Percentiles rank a stretch among this genome's conserved stretches.
Evolutionary conservation across 2,797 vertebrate genomes (phyloP).

Genomic region (Cheirogaleus major): DNA sequence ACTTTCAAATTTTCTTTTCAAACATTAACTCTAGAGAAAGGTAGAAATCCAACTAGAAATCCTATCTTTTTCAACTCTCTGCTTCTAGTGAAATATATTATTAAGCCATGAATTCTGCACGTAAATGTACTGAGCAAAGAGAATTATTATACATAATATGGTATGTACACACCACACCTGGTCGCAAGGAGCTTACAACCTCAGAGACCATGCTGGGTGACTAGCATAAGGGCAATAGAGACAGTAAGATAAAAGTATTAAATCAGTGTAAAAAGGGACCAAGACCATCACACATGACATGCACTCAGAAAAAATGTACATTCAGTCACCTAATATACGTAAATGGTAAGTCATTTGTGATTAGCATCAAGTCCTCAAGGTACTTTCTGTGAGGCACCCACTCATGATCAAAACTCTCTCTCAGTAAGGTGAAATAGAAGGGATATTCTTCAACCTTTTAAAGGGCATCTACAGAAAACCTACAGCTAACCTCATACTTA

Average conservation of each 20-base stretch:
- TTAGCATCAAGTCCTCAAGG: background rate
- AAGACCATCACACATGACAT: background rate
- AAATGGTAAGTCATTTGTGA: background rate
- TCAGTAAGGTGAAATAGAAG: background rate
- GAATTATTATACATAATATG: background rate
- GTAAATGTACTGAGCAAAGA: background rate
- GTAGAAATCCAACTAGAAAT: slow-evolving; percentile 28
- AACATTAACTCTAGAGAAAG: slow-evolving; percentile 33
- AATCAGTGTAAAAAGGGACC: background rate
- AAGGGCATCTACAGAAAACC: background rate
- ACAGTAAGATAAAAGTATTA: background rate
- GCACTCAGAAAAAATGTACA: background rate
- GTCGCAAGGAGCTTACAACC: background rate
- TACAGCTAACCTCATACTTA: background rate
- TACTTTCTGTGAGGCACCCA: background rate
- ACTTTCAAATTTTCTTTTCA: background rate
- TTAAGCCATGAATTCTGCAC: background rate
- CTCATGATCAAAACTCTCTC: background rate
- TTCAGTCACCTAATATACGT: background rate
- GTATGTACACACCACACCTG: background rate
- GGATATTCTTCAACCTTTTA: background rate
- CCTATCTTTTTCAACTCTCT: background rate
- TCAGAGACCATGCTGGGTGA: background rate
- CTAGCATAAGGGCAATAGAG: background rate
- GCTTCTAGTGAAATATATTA: background rate